These are phyloP conservation scores for Steatornis caripensis DNA, from an alignment of 2,113 vertebrate species.

Conservation along the genomic window DNA sequence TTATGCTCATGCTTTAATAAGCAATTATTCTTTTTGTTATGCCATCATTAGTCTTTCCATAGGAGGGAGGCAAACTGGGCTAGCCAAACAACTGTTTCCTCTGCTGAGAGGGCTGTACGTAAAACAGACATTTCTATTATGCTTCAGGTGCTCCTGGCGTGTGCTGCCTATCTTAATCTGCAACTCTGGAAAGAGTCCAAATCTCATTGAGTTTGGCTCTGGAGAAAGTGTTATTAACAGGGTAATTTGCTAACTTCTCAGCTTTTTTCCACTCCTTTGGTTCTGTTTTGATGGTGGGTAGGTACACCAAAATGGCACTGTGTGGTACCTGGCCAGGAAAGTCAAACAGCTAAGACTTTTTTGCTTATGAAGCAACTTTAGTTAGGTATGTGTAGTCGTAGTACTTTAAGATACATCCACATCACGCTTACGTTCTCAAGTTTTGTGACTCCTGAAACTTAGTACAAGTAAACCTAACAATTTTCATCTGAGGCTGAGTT, in stretches of 20 bases:
- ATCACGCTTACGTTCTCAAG: accelerated
- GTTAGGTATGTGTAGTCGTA: not conserved
- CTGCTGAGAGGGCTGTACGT: not conserved
- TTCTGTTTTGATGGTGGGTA: not conserved
- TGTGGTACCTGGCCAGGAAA: not conserved
- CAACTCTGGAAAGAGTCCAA: not conserved
- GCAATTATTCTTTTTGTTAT: not conserved
- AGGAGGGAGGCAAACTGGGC: not conserved
- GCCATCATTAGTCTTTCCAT: not conserved
- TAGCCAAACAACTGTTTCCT: not conserved
- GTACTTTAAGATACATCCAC: not conserved
- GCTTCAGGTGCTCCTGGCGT: not conserved
- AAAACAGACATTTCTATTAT: slow-evolving; percentile 16
- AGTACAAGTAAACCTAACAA: not conserved
- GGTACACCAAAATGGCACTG: not conserved
- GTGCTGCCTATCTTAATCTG: not conserved
- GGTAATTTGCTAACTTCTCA: not conserved
- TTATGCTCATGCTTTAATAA: slow-evolving; percentile 5
- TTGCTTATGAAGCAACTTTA: not conserved
- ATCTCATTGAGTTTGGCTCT: not conserved
- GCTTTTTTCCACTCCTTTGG: not conserved
- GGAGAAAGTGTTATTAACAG: not conserved
- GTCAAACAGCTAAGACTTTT: not conserved
- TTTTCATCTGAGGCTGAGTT: not conserved
- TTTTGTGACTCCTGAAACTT: not conserved